phyloP scores from a whole-genome alignment of 2,888 invertebrate genomes.

The Trachelus iudaicus region DNA sequence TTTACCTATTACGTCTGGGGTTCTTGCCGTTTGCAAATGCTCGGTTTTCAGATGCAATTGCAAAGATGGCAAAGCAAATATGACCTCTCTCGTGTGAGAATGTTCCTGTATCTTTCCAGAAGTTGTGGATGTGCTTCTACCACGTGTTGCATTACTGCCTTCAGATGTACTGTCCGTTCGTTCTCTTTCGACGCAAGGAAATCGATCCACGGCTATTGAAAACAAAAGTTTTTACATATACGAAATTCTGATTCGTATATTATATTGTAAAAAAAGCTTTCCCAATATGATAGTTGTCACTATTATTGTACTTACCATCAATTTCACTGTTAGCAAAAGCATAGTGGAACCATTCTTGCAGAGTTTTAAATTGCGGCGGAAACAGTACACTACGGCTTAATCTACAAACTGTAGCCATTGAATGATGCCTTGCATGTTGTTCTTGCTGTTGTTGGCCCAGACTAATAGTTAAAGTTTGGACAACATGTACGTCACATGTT shows the following conservation, averaged over 20 bases:
- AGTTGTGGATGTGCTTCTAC: constrained; percentile 66
- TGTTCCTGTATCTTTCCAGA: constrained; percentile 78
- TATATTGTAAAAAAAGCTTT: neutral
- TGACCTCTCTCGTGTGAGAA: constrained; percentile 91
- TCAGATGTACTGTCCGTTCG: constrained; percentile 68
- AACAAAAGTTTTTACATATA: neutral
- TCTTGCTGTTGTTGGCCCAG: constrained; percentile 80
- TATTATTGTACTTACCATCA: constrained; percentile 75
- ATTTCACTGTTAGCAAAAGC: constrained; percentile 95
- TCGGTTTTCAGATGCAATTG: constrained; percentile 94
- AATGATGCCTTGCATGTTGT: constrained; percentile 78
- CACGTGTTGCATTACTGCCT: constrained; percentile 66
- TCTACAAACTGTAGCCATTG: constrained; percentile 94
- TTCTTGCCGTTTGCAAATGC: constrained; percentile 82
- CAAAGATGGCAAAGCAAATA: constrained; percentile 93
- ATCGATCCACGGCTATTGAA: constrained; percentile 82
- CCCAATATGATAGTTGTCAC: neutral
- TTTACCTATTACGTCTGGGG: constrained; percentile 76
- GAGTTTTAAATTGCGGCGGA: constrained; percentile 93
- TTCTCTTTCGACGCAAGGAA: constrained; percentile 89
- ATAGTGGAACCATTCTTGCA: constrained; percentile 97
- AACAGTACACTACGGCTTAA: constrained; percentile 92
- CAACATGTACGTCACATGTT: constrained; percentile 79
- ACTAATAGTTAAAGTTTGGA: constrained; percentile 90
- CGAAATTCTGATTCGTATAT: too few species aligned